Conservation (phyloP, 1,140 invertebrate species). For the Carcinoscorpius rotundicauda region DNA sequence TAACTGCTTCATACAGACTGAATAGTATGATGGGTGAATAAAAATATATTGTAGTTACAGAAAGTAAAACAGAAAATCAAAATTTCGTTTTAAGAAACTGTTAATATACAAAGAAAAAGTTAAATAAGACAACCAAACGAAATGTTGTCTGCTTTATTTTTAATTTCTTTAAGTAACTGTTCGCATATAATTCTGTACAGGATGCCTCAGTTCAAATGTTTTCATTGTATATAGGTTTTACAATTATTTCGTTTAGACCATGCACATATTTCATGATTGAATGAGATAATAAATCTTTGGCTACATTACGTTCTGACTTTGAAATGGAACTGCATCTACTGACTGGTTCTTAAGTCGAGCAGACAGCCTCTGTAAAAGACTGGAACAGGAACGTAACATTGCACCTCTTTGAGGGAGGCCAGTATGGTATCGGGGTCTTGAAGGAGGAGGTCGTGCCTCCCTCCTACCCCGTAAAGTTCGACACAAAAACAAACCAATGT, state of each 20-base stretch:
- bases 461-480: no score
- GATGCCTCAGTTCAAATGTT: not conserved
- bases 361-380: constrained; percentile 13
- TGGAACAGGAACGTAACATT: constrained; percentile 13
- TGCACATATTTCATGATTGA: not conserved
- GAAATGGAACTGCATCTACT: not conserved
- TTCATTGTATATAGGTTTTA: not conserved
- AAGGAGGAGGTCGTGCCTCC: no score
- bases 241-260: constrained; percentile 1
- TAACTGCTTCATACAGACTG: no score
- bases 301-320: constrained; percentile 2
- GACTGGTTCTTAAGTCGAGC: constrained; percentile 7
- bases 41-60: no score
- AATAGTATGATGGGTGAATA: no score
- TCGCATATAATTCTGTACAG: not conserved
- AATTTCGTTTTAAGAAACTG: no score
- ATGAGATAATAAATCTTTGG: not conserved
- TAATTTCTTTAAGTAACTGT: not conserved
- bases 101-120: no score
- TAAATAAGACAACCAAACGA: not conserved
- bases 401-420: not conserved
- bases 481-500: no score
- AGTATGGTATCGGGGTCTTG: not conserved
- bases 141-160: not conserved
- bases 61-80: no score